phyloP scores from a whole-genome alignment of 2,888 invertebrate species.

The Zonitis immaculata region DNA sequence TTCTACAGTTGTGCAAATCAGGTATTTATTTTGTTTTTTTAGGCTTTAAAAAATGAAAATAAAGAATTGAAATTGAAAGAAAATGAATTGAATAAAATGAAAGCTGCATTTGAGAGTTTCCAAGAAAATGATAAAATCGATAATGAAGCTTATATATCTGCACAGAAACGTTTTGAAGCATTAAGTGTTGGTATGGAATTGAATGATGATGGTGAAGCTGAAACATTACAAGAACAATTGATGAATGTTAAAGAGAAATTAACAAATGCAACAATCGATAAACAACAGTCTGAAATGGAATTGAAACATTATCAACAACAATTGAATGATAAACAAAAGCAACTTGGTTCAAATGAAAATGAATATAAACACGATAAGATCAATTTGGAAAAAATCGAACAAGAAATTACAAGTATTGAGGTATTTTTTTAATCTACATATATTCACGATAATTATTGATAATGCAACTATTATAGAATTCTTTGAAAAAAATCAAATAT shows the following conservation, averaged over 20 bases:
- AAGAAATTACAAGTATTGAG: constrained; percentile 55
- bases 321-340: constrained; percentile 61
- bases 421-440: too few relatives aligned
- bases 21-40: background rate
- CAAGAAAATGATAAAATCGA: constrained; percentile 64
- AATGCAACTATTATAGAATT: constrained; percentile 4
- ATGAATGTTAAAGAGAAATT: constrained; percentile 74
- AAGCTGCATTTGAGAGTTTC: constrained; percentile 63
- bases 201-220: constrained; percentile 72
- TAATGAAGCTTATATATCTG: constrained; percentile 61
- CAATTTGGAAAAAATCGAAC: constrained; percentile 54
- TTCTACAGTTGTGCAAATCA: too few relatives aligned
- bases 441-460: too few relatives aligned
- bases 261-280: constrained; percentile 72
- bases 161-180: constrained; percentile 78
- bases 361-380: constrained; percentile 64
- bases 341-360: constrained; percentile 62
- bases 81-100: constrained; percentile 56
- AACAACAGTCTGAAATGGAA: constrained; percentile 74
- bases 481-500: constrained; percentile 53
- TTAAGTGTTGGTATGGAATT: constrained; percentile 77
- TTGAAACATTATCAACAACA: constrained; percentile 59
- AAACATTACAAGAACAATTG: constrained; percentile 84
- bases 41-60: constrained; percentile 64
- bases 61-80: constrained; percentile 57